Evolutionary conservation across 2,888 invertebrate genomes (phyloP), one percentile per base, ranked within the genome.

Genomic region (Drosophila kuntzei): DNA sequence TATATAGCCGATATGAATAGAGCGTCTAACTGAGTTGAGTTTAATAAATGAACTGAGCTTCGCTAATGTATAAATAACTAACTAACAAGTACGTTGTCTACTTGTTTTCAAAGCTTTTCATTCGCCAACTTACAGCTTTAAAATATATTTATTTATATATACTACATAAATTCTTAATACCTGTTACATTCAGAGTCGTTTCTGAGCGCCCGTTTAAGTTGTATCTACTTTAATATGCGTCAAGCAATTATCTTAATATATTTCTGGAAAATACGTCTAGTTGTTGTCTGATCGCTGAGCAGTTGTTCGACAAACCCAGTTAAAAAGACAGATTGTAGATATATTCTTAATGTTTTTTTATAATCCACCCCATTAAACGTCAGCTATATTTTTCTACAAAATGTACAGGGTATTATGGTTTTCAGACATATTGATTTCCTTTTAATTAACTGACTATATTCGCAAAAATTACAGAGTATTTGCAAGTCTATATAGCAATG

Each of bases 261-360:
- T 14, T 50, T 16, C 59, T 60, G 59, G 59, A 51, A 60, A 60
- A 51, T 43, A 50, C 59, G 50, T 60, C 43, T 44, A 22, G 58
- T 18, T 46, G 27, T 46, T n/a, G 46, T 18, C 20, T 16, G n/a
- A 9, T 20, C 34, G 8, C 14, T 34, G 22, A 22, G 43, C 32
- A 32, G 20, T 22, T 43, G 32, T 5, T 27, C 2, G 27, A 27
- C 7, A 27, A 27, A 27, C 27, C 27, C 27, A 27, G 27, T 27
- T 27, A 7, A 27, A 27, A 7, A 25, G 25, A 25, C 25, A 25
- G 0, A 25, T 25, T 25, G 6, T 5, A 25, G 25, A 25, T 25
- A 25, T 25, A 6, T 25, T 27, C 2, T 8, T 27, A 8, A n/a
- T 12, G 8, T 29, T 29, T 2, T 9, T 32, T 5, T n/a, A 32